Conservation (phyloP, 2,113 vertebrate species). For the Camelus dromedarius region DNA sequence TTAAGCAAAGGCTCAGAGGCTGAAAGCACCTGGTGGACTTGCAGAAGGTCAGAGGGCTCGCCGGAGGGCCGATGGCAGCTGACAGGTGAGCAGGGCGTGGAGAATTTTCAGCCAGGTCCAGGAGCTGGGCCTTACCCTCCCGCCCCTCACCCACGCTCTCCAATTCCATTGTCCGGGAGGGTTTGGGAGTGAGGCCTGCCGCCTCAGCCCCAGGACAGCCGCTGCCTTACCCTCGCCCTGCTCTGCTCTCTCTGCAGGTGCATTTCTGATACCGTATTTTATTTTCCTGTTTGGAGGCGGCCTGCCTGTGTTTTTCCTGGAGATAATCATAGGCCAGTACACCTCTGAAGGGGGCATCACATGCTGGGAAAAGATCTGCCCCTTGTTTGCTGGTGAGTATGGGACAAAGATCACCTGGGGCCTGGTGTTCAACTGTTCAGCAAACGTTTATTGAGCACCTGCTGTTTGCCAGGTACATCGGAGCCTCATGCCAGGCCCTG, state of each 20-base stretch:
- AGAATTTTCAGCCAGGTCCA: not conserved
- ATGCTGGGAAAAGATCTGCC: constrained; percentile 99
- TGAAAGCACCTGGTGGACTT: not conserved
- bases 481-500: not conserved
- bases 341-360: constrained; percentile 99
- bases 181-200: not conserved
- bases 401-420: rapidly evolving
- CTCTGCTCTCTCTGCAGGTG: constrained; percentile 89
- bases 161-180: not conserved
- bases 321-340: constrained; percentile 98
- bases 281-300: constrained; percentile 99
- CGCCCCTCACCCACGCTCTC: rapidly evolving
- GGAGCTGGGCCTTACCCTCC: constrained; percentile 85
- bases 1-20: not conserved
- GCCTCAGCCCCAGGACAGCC: not conserved
- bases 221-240: not conserved
- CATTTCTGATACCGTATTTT: constrained; percentile 99
- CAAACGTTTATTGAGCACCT: not conserved
- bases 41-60: not conserved
- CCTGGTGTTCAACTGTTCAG: constrained; percentile 9
- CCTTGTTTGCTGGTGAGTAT: constrained; percentile 97
- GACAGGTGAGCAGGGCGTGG: not conserved
- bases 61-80: not conserved
- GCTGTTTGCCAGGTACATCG: not conserved
- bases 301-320: constrained; percentile 98